Evolutionary conservation across 2,888 invertebrate genomes (phyloP).

Genomic region (Melikaiella ostensackeni): DNA sequence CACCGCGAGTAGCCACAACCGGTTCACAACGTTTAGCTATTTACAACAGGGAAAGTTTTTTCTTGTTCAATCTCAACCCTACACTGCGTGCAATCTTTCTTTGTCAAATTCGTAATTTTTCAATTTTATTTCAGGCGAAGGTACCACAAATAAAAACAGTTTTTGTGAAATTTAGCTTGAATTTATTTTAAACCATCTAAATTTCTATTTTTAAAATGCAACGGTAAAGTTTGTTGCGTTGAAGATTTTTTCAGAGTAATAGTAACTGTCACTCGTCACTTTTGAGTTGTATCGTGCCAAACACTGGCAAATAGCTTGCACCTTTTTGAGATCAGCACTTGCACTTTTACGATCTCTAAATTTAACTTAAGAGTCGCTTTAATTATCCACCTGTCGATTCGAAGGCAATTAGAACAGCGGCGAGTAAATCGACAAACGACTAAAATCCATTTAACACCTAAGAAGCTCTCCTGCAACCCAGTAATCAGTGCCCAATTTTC

Average conservation of each 20-base stretch:
- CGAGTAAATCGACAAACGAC: conserved; percentile 60
- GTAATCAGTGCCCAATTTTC: conserved; percentile 63
- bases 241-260: neutral
- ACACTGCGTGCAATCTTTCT: neutral
- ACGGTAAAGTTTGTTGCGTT: too few relatives aligned
- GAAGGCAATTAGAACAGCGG: conserved; percentile 56
- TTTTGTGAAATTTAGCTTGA: too few relatives aligned
- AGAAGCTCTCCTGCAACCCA: conserved; percentile 56
- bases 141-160: neutral
- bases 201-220: too few relatives aligned
- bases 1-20: conserved; percentile 58
- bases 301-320: neutral
- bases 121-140: neutral
- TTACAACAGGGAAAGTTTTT: conserved; percentile 5
- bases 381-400: conserved; percentile 29
- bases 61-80: neutral
- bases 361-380: conserved; percentile 6
- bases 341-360: neutral
- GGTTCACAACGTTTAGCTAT: conserved; percentile 57
- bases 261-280: neutral
- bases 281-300: neutral
- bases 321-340: neutral
- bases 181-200: too few relatives aligned
- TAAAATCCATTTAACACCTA: conserved; percentile 67
- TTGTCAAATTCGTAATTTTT: neutral